A percentile compares a stretch with the other conserved stretches of the same genome.
These are phyloP conservation scores for Hylaeus anthracinus DNA, from an alignment of 1,140 invertebrate genomes.

Conservation along the genomic window DNA sequence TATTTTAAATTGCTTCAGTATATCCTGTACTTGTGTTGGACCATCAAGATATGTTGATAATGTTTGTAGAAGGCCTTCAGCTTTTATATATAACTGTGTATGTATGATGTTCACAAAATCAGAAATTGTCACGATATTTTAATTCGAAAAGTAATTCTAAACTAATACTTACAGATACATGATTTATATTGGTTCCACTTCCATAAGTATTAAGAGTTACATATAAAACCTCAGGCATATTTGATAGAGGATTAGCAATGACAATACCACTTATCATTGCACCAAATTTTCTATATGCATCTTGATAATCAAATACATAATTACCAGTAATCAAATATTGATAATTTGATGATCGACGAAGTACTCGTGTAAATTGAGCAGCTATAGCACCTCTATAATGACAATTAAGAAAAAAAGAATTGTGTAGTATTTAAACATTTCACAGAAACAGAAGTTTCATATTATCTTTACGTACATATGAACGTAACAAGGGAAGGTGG, in stretches of 20 bases:
- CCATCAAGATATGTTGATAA: slow-evolving; percentile 74
- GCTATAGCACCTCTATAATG: slow-evolving; percentile 81
- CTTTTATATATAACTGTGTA: slow-evolving; percentile 82
- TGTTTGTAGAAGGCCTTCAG: slow-evolving; percentile 79
- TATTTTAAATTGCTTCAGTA: slow-evolving; percentile 80
- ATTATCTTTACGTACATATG: slow-evolving; percentile 80
- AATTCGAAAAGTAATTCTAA: background rate
- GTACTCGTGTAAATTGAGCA: slow-evolving; percentile 82
- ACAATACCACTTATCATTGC: slow-evolving; percentile 83
- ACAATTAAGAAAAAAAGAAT: background rate
- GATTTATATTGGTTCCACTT: slow-evolving; percentile 81
- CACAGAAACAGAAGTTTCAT: background rate
- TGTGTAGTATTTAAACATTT: background rate
- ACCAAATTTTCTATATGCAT: slow-evolving; percentile 83
- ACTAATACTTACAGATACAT: slow-evolving; percentile 79
- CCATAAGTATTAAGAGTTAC: slow-evolving; percentile 84
- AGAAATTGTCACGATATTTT: background rate
- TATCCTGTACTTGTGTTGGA: slow-evolving; percentile 78
- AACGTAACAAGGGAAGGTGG: slow-evolving; percentile 84
- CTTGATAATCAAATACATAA: slow-evolving; percentile 84
- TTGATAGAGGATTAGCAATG: slow-evolving; percentile 83
- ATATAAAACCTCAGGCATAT: slow-evolving; percentile 83
- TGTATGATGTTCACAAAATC: slow-evolving; percentile 22
- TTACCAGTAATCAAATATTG: slow-evolving; percentile 84
- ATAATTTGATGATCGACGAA: slow-evolving; percentile 77